phyloP scores from a whole-genome alignment of 2,797 vertebrate species.

The Myotis pilosus region DNA sequence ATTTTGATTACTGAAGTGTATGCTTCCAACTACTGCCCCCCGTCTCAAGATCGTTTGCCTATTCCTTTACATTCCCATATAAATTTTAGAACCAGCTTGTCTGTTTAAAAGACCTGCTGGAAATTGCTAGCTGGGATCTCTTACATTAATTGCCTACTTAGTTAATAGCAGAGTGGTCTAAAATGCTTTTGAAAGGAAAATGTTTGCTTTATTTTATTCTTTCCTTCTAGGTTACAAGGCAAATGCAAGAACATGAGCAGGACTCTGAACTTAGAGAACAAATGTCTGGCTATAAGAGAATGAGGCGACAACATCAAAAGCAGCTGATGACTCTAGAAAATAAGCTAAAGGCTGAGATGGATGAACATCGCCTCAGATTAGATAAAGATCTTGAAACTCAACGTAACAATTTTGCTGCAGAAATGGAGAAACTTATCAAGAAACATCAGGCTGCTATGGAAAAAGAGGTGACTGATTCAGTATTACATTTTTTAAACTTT shows the following conservation, averaged over 20 bases:
- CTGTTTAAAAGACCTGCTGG: neutral
- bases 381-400: slow-evolving; percentile 99
- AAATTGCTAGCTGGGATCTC: slow-evolving; percentile 16
- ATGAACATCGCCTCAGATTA: slow-evolving; percentile 97
- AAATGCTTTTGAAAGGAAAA: slow-evolving; percentile 52
- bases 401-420: slow-evolving; percentile 95
- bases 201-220: slow-evolving; percentile 41
- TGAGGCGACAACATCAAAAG: slow-evolving; percentile 99
- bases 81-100: slow-evolving; percentile 45
- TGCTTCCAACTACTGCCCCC: neutral
- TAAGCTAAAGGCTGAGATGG: slow-evolving; percentile 98
- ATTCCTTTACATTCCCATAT: neutral
- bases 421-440: slow-evolving; percentile 99
- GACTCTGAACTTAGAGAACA: slow-evolving; percentile 98
- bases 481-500: neutral
- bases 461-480: slow-evolving; percentile 91
- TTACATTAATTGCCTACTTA: slow-evolving; percentile 16
- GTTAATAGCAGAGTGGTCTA: slow-evolving; percentile 15
- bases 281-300: slow-evolving; percentile 98
- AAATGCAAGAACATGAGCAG: slow-evolving; percentile 99
- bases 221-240: slow-evolving; percentile 93
- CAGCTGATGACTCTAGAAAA: slow-evolving; percentile 98
- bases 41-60: neutral
- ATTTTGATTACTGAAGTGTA: slow-evolving; percentile 9
- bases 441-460: slow-evolving; percentile 98